These are phyloP conservation scores for Dreissena rostriformis DNA, from an alignment of 1,140 invertebrate genomes.

Conservation along the genomic window DNA sequence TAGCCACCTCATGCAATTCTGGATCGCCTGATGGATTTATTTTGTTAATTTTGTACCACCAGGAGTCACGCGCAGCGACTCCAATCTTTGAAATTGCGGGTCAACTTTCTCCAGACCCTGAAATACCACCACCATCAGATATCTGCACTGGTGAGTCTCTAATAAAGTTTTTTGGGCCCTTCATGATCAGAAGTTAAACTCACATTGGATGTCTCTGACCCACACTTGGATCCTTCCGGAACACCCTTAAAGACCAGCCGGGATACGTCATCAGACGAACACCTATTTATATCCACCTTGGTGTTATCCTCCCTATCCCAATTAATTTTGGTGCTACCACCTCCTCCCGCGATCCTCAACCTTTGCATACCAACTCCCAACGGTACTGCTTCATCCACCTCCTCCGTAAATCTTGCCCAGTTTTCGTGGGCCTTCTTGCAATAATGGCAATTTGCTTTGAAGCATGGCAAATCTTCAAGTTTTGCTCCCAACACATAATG, in stretches of 20 bases:
- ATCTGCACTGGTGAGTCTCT: not conserved
- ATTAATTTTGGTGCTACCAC: not conserved
- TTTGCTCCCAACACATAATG: slow-evolving; percentile 5
- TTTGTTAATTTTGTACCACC: not conserved
- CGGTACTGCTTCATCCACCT: slow-evolving; percentile 29
- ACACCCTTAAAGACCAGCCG: slow-evolving; percentile 10
- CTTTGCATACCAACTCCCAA: not conserved
- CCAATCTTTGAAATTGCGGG: slow-evolving; percentile 2
- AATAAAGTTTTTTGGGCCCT: slow-evolving; percentile 14
- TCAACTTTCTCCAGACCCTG: not conserved
- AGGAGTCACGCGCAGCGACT: slow-evolving; percentile 10
- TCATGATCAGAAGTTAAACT: not conserved
- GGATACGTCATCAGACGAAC: slow-evolving; percentile 7
- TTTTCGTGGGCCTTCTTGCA: slow-evolving; percentile 10
- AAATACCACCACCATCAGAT: slow-evolving; percentile 12
- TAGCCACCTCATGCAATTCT: not conserved
- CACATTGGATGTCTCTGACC: slow-evolving; percentile 7
- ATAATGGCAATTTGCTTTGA: slow-evolving; percentile 12
- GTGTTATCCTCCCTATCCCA: not conserved
- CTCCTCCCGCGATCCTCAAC: slow-evolving; percentile 8
- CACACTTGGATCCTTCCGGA: not conserved
- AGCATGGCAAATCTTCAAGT: slow-evolving; percentile 25
- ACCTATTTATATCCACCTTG: not conserved
- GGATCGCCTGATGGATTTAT: slow-evolving; percentile 23
- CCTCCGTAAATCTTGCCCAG: slow-evolving; percentile 11